phyloP scores from a whole-genome alignment of 2,888 invertebrate species.

The Drosophila quinaria region DNA sequence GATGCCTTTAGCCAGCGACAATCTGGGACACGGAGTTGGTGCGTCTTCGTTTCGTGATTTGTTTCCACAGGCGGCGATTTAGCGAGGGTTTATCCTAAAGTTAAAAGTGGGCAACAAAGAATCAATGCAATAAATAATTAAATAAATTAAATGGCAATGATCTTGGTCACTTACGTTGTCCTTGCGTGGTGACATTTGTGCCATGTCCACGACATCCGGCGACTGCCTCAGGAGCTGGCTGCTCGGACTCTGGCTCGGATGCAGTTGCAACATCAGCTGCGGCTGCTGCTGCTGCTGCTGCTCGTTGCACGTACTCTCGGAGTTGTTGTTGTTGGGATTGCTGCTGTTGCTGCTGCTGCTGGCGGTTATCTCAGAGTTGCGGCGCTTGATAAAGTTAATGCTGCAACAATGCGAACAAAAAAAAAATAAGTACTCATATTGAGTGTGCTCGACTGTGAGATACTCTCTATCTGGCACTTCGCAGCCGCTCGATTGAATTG shows the following conservation, averaged over 20 bases:
- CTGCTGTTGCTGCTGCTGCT: conserved; percentile 69
- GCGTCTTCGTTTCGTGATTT: conserved; percentile 90
- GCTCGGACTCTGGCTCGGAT: conserved; percentile 66
- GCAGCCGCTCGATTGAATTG: not conserved
- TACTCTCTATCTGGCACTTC: not conserved
- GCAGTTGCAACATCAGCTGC: conserved; percentile 55
- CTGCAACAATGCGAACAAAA: conserved; percentile 54
- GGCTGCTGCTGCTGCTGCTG: conserved; percentile 85
- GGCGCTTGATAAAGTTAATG: conserved; percentile 85
- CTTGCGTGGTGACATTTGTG: conserved; percentile 84
- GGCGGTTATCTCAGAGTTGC: conserved; percentile 84
- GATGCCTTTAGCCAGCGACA: conserved; percentile 81
- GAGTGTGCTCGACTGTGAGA: conserved; percentile 3
- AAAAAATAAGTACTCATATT: not conserved
- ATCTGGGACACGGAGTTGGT: conserved; percentile 86
- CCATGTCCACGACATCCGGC: conserved; percentile 63
- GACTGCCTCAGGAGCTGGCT: conserved; percentile 67
- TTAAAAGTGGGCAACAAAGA: not conserved
- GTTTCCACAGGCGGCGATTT: conserved; percentile 93
- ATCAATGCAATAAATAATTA: too few relatives aligned
- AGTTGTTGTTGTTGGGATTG: conserved; percentile 82
- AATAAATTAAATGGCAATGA: too few relatives aligned
- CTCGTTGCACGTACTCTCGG: conserved; percentile 85
- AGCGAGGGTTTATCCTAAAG: conserved; percentile 91
- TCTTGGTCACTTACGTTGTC: conserved; percentile 81